Evolutionary conservation across 2,797 vertebrate genomes (phyloP).

Genomic region (Tamandua tetradactyla): DNA sequence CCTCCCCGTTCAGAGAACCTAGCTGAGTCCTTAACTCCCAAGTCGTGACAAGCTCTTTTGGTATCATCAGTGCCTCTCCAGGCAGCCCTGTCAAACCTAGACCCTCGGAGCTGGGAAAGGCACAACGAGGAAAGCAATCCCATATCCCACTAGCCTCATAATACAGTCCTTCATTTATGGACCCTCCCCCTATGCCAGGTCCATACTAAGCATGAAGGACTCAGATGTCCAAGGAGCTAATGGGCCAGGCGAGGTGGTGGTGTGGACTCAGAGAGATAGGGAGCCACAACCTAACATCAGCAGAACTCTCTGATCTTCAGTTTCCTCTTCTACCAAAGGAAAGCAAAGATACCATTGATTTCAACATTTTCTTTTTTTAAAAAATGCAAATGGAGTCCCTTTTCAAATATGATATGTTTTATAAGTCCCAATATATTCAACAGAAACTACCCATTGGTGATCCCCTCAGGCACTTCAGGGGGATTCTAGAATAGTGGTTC

Average conservation of each 20-base stretch:
- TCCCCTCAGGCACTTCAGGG: neutral
- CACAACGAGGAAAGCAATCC: neutral
- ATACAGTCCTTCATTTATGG: accelerated
- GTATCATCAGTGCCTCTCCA: neutral
- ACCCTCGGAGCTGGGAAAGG: neutral
- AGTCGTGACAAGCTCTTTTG: constrained; percentile 1
- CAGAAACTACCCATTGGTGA: neutral
- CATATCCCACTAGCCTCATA: neutral
- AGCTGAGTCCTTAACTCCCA: neutral
- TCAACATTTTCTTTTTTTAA: neutral
- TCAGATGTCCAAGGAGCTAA: neutral
- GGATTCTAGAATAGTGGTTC: neutral
- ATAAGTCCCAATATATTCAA: neutral
- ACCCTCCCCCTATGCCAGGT: neutral
- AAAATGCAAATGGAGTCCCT: neutral
- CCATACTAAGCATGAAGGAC: neutral
- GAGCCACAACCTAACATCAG: neutral
- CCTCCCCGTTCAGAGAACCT: constrained; percentile 15
- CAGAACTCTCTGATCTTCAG: neutral
- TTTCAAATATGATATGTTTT: neutral
- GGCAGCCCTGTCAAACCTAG: neutral
- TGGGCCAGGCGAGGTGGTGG: neutral
- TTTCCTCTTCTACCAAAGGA: neutral
- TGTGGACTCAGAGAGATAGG: neutral
- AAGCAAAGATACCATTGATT: neutral